These are phyloP conservation scores for Pogoniulus pusillus DNA, from an alignment of 2,797 vertebrate species.

Conservation along the genomic window DNA sequence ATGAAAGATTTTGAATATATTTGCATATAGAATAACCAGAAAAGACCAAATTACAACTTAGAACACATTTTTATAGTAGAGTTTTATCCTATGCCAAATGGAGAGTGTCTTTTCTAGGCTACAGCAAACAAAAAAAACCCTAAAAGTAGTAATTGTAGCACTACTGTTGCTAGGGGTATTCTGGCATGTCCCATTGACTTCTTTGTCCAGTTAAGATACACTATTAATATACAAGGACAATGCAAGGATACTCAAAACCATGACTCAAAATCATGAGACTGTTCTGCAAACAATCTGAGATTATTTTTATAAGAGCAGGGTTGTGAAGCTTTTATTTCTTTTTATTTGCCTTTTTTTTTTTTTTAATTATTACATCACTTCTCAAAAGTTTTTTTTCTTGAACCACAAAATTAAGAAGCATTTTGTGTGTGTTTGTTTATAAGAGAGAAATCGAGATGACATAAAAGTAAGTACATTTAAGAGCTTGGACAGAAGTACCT, in stretches of 20 bases:
- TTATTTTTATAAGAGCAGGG: neutral
- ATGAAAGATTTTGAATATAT: conserved; percentile 7
- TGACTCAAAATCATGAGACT: neutral
- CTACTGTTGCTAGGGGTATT: neutral
- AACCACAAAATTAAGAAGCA: neutral
- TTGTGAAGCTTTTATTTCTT: accelerated
- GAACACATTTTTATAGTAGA: conserved; percentile 3
- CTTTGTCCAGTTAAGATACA: neutral
- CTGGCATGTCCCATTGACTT: neutral
- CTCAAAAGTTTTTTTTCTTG: neutral
- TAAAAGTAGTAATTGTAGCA: neutral
- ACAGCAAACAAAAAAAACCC: neutral
- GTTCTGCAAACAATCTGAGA: neutral
- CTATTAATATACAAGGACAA: neutral
- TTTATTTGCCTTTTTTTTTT: neutral
- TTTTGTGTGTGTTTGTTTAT: neutral
- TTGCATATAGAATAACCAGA: neutral
- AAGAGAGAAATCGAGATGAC: neutral
- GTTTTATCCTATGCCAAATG: neutral
- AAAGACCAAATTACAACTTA: conserved; percentile 16
- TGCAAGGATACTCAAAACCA: neutral
- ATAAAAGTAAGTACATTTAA: neutral
- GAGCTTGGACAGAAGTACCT: neutral
- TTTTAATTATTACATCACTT: neutral
- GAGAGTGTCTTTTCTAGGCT: neutral